Conservation (phyloP, 2,888 invertebrate species). For the Choreutis nemorana region DNA sequence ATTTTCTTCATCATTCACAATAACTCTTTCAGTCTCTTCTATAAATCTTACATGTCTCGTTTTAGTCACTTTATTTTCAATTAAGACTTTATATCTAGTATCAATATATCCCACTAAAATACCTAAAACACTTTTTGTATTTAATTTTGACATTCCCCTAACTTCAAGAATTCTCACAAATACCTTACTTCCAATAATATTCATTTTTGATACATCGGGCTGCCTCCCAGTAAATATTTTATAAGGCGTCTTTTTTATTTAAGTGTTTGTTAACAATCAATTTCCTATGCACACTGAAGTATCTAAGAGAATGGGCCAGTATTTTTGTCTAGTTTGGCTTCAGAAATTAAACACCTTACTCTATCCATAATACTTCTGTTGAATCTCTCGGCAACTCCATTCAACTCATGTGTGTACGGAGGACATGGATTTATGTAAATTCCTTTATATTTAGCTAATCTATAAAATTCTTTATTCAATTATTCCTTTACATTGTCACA, state of each 20-base stretch:
- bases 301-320: too few relatives aligned
- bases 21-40: not conserved
- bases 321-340: too few relatives aligned
- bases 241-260: not conserved
- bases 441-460: not conserved
- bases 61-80: not conserved
- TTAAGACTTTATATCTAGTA: not conserved
- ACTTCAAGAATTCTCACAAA: too few relatives aligned
- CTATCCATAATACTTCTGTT: not conserved
- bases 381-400: not conserved
- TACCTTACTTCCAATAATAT: too few relatives aligned
- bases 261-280: not conserved
- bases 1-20: too few relatives aligned
- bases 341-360: too few relatives aligned
- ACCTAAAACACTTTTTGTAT: too few relatives aligned
- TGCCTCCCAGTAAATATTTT: not conserved
- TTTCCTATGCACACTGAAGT: not conserved
- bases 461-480: too few relatives aligned
- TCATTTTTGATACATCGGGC: too few relatives aligned
- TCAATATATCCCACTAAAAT: not conserved
- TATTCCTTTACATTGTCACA: too few relatives aligned
- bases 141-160: too few relatives aligned
- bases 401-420: too few relatives aligned
- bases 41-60: not conserved
- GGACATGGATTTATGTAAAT: not conserved